phyloP scores from a whole-genome alignment of 2,113 vertebrate genomes.

The Pterophyllum scalare region DNA sequence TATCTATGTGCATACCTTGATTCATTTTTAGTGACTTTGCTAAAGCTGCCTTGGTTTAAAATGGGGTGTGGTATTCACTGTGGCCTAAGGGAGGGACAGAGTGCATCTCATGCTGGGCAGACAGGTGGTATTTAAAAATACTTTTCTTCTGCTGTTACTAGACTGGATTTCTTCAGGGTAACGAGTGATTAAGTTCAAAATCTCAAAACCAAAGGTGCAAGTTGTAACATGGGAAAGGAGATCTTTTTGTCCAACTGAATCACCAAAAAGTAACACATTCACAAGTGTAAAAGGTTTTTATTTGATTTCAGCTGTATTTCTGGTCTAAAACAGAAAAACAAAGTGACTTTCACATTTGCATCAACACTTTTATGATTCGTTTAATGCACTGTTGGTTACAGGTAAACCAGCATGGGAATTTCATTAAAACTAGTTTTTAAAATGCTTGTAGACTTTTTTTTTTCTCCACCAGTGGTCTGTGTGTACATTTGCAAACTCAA shows the following conservation, averaged over 20 bases:
- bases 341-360: constrained; percentile 1
- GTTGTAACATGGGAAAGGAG: not conserved
- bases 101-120: constrained; percentile 34
- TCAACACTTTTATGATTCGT: not conserved
- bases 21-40: too few relatives aligned
- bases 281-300: constrained; percentile 35
- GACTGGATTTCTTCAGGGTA: constrained; percentile 24
- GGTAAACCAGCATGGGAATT: not conserved
- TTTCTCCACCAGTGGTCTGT: not conserved
- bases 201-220: not conserved
- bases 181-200: not conserved
- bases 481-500: constrained; percentile 37
- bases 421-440: not conserved
- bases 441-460: not conserved
- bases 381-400: not conserved
- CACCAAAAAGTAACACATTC: not conserved
- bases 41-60: constrained; percentile 35
- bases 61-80: constrained; percentile 56
- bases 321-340: constrained; percentile 9
- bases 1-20: too few relatives aligned
- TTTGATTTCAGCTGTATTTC: constrained; percentile 36
- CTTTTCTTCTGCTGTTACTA: constrained; percentile 43
- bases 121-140: constrained; percentile 77
- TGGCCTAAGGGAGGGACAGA: constrained; percentile 11
- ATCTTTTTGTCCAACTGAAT: not conserved